Evolutionary conservation across 1,140 invertebrate genomes (phyloP).

Genomic region (Drosophila murphyi): DNA sequence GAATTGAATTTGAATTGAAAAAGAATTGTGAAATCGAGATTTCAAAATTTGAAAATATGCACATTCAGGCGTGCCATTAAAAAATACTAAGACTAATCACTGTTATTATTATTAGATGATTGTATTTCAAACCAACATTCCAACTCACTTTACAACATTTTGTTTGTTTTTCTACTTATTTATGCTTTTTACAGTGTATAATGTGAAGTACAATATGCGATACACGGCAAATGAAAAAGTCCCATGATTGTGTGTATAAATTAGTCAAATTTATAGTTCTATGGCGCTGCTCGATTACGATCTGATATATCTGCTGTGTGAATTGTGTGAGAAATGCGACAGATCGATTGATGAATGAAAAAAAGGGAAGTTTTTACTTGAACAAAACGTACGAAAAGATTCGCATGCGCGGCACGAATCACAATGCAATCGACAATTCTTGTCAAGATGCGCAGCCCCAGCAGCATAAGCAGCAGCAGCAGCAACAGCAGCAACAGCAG

Average conservation of each 20-base stretch:
- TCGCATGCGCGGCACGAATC: constrained; percentile 33
- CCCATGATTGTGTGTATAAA: constrained; percentile 30
- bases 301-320: not conserved
- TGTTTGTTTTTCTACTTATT: too few species aligned
- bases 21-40: too few species aligned
- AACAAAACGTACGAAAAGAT: constrained; percentile 14
- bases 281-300: not conserved
- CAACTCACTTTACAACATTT: too few species aligned
- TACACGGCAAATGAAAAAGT: constrained; percentile 3
- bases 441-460: constrained; percentile 37
- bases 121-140: too few species aligned
- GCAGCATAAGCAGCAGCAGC: constrained; percentile 9
- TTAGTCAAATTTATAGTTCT: constrained; percentile 20
- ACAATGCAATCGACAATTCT: constrained; percentile 44
- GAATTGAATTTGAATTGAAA: not conserved
- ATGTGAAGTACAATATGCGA: not conserved
- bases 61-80: too few species aligned
- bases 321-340: constrained; percentile 10
- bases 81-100: too few species aligned
- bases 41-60: too few species aligned
- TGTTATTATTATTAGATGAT: too few species aligned
- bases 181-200: too few species aligned
- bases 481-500: not conserved
- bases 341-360: not conserved
- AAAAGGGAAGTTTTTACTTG: not conserved